A percentile compares a stretch with the other conserved stretches of the same genome.
Evolutionary conservation across 2,113 vertebrate species (phyloP).

Genomic region (Vulpes ferrilata): DNA sequence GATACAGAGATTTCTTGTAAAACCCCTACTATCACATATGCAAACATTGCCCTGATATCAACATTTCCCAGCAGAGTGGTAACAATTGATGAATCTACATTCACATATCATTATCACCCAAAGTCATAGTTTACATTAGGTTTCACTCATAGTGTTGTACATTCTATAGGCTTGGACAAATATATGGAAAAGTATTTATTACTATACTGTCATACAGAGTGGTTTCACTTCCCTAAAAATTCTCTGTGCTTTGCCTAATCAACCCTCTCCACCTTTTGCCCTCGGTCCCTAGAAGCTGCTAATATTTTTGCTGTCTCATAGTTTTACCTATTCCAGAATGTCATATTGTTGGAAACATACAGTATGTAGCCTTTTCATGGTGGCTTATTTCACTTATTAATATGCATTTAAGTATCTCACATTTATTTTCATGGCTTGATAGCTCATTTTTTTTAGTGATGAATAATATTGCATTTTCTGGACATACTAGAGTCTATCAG

Average conservation of each 20-base stretch:
- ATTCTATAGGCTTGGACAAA: not conserved
- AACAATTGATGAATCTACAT: not conserved
- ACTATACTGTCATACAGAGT: not conserved
- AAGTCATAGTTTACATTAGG: not conserved
- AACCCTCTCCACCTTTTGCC: not conserved
- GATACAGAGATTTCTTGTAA: not conserved
- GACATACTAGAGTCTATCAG: not conserved
- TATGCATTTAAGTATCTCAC: not conserved
- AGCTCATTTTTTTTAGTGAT: not conserved
- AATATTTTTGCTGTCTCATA: not conserved
- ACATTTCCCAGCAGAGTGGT: not conserved
- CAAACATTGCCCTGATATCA: not conserved
- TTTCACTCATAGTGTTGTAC: not conserved
- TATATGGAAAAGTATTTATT: not conserved
- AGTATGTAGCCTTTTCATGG: not conserved
- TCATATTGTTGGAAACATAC: not conserved
- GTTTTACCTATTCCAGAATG: not conserved
- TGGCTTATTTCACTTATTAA: not conserved
- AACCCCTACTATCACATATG: accelerated
- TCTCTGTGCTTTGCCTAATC: not conserved
- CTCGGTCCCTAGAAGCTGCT: not conserved
- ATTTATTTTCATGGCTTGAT: not conserved
- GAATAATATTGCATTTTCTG: not conserved
- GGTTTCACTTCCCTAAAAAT: not conserved
- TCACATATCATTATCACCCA: not conserved